Base-by-base conservation (phyloP, 2,888 invertebrate species). In the Clunio marinus region DNA sequence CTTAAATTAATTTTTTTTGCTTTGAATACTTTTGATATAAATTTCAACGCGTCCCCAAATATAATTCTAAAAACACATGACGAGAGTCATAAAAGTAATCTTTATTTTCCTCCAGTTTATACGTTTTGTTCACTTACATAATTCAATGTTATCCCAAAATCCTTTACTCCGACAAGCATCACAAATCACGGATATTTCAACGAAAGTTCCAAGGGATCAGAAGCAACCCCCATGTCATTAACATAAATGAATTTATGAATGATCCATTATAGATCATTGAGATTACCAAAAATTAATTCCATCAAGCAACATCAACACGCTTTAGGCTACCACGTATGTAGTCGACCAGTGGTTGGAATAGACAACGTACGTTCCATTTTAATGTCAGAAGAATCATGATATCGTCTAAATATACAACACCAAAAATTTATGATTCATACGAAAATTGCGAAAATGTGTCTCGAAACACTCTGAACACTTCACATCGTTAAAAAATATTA, bases 241-340 rank as follows among this genome's bases (percentile, higher is more conserved):
- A 25, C 63, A 65, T 65, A 65, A 65, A 65, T 41, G 62, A 62
- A 62, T 62, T 62, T 27, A 59, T 59, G 10, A 32, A 35, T 28
- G 20, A 59, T 32, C 8, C 32, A 32, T 59, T 2, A 62, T 7
- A 62, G 62, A 37, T 62, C 62, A 62, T 62, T 41, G 24, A 35
- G 62, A 60, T 60, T 60, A 60, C 60, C n/a, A 24, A 51, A 32
- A 32, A 51, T 4, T 51, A 51, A 51, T 51, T 51, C 51, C 22
- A 51, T 51, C 51, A 51, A 51, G n/a, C n/a, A n/a, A n/a, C n/a
- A n/a, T n/a, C n/a, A n/a, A 51, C 20, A 3, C 5, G 51, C 51
- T 51, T 22, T n/a, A 22, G 51, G 51, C 22, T 22, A 17, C n/a
- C 17, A 51, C 51, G 51, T 22, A 17, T n/a, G n/a, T n/a, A n/a